These are phyloP conservation scores for Drosophila kanekoi DNA, from an alignment of 2,888 invertebrate species.

Conservation along the genomic window DNA sequence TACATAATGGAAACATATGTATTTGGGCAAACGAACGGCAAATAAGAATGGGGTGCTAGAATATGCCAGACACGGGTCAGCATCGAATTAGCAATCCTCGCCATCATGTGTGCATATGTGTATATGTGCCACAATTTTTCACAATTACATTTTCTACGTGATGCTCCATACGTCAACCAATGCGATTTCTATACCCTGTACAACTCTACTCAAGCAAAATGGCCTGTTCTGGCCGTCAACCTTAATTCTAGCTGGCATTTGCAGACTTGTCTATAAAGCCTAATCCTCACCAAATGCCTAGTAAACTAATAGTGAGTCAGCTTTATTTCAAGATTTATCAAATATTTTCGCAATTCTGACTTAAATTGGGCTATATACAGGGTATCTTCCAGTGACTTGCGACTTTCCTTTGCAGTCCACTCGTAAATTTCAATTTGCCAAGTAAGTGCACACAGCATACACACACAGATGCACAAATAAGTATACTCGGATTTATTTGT, in stretches of 20 bases:
- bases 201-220: background rate
- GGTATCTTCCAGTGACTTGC: background rate
- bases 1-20: slow-evolving; percentile 53
- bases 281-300: too few relatives aligned
- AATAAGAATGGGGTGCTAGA: slow-evolving; percentile 32
- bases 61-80: slow-evolving; percentile 12
- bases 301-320: too few relatives aligned
- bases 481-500: slow-evolving; percentile 12
- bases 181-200: background rate
- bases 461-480: slow-evolving; percentile 17
- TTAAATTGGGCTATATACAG: background rate
- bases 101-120: slow-evolving; percentile 3
- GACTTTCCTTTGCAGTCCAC: slow-evolving; percentile 34
- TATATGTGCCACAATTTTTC: slow-evolving; percentile 56
- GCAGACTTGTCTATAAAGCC: background rate
- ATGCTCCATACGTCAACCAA: slow-evolving; percentile 9
- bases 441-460: slow-evolving; percentile 41
- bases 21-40: too few relatives aligned
- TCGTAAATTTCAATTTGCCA: slow-evolving; percentile 73
- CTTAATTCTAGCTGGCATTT: background rate
- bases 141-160: slow-evolving; percentile 53
- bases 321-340: too few relatives aligned
- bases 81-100: slow-evolving; percentile 8
- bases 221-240: too few relatives aligned
- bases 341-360: too few relatives aligned